Conservation (phyloP, 2,888 invertebrate genomes). For the Hylaea fasciaria region DNA sequence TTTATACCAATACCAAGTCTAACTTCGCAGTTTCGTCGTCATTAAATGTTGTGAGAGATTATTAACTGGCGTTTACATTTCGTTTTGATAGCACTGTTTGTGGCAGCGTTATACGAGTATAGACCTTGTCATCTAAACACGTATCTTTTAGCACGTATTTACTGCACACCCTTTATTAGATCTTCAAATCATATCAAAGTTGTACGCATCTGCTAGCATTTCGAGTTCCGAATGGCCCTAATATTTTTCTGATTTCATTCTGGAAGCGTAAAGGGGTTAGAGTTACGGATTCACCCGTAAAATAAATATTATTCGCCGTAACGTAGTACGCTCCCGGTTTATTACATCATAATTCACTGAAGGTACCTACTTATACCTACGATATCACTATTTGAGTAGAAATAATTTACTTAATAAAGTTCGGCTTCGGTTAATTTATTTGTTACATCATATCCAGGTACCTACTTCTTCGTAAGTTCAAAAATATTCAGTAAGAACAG, state of each 20-base stretch:
- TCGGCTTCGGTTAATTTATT: background rate
- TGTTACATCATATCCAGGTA: background rate
- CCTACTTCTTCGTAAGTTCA: no score
- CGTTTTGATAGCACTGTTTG: conserved; percentile 50
- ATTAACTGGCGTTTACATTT: conserved; percentile 51
- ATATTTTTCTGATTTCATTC: conserved; percentile 53
- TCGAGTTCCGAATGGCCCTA: conserved; percentile 33
- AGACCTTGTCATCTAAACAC: conserved; percentile 44
- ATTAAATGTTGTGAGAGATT: conserved; percentile 49
- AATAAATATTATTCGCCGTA: conserved; percentile 29
- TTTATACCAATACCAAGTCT: conserved; percentile 47
- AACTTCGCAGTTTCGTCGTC: conserved; percentile 55
- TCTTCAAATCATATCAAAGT: conserved; percentile 44
- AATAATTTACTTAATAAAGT: conserved; percentile 5
- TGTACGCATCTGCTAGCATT: conserved; percentile 47
- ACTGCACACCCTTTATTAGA: conserved; percentile 40
- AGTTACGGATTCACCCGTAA: conserved; percentile 26
- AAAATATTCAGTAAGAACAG: no score
- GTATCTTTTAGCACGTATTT: conserved; percentile 19
- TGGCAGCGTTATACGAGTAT: conserved; percentile 48
- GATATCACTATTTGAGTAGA: conserved; percentile 13
- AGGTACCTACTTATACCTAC: conserved; percentile 1
- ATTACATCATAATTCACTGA: conserved; percentile 31
- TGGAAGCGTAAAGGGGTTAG: conserved; percentile 34
- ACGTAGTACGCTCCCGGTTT: conserved; percentile 28